phyloP scores from a whole-genome alignment of 2,113 vertebrate species.

The Bucco capensis region DNA sequence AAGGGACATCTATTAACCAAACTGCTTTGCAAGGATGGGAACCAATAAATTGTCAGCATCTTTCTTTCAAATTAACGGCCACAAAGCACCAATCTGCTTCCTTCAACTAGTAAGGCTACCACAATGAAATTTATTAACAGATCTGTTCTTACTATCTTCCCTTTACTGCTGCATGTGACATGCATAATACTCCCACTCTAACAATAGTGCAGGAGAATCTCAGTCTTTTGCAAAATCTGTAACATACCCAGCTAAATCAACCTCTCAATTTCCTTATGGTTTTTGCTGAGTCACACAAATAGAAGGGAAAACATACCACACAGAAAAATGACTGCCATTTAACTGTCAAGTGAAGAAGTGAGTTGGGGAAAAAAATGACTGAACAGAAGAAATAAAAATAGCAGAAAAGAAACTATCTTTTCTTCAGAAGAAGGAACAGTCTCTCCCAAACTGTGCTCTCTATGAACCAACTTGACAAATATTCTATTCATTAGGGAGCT shows the following conservation, averaged over 20 bases:
- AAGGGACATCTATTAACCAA: neutral
- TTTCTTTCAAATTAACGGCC: neutral
- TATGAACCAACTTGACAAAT: neutral
- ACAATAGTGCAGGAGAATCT: accelerated
- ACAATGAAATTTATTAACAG: neutral
- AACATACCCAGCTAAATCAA: neutral
- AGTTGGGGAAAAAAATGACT: neutral
- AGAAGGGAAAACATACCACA: neutral
- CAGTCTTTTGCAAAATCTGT: neutral
- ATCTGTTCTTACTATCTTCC: neutral
- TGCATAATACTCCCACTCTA: neutral
- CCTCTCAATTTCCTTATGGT: neutral
- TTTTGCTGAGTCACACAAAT: neutral
- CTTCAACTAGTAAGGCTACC: neutral
- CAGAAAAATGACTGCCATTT: neutral
- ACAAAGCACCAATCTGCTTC: neutral
- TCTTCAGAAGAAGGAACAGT: neutral
- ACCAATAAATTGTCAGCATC: neutral
- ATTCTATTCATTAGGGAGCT: neutral
- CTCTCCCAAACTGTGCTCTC: neutral
- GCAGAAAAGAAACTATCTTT: neutral
- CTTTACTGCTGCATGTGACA: neutral
- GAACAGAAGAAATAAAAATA: neutral
- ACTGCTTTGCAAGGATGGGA: neutral
- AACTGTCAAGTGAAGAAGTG: neutral